Percentiles rank a stretch among this genome's conserved stretches.
Conservation (phyloP, 2,113 vertebrate species). For the Myotis davidii region DNA sequence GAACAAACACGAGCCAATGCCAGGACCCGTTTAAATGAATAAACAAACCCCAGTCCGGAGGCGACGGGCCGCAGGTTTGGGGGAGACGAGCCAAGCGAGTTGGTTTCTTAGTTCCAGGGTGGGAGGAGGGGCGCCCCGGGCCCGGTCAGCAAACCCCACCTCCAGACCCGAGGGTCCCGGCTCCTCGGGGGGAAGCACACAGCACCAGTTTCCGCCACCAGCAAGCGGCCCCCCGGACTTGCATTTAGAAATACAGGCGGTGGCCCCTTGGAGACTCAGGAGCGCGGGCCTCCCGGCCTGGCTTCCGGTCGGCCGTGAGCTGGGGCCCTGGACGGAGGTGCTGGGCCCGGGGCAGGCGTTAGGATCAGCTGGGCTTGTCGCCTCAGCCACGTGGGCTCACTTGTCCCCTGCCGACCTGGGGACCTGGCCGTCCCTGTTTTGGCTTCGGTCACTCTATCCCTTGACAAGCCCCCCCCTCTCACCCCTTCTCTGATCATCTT, state of each 20-base stretch:
- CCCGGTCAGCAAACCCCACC: not conserved
- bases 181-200: not conserved
- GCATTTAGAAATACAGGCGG: too few relatives aligned
- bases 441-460: not conserved
- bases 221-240: not conserved
- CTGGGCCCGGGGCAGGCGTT: not conserved
- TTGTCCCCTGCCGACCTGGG: not conserved
- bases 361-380: not conserved
- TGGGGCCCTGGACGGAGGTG: not conserved
- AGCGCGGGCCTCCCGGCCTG: rapidly evolving
- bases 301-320: rapidly evolving
- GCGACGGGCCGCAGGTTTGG: slow-evolving; percentile 61
- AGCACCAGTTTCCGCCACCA: not conserved
- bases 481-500: not conserved
- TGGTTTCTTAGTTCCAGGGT: not conserved
- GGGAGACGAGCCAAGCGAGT: slow-evolving; percentile 33
- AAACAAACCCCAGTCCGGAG: slow-evolving; percentile 57
- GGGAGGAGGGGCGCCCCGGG: not conserved
- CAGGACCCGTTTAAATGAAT: slow-evolving; percentile 76
- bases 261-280: rapidly evolving
- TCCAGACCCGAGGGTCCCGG: not conserved
- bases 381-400: not conserved
- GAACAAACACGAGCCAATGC: slow-evolving; percentile 74
- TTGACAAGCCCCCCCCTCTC: not conserved
- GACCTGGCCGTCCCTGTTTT: not conserved